Percentiles rank a stretch among this genome's conserved stretches.
Evolutionary conservation across 1,140 invertebrate genomes (phyloP).

Genomic region (Lucilia cuprina): DNA sequence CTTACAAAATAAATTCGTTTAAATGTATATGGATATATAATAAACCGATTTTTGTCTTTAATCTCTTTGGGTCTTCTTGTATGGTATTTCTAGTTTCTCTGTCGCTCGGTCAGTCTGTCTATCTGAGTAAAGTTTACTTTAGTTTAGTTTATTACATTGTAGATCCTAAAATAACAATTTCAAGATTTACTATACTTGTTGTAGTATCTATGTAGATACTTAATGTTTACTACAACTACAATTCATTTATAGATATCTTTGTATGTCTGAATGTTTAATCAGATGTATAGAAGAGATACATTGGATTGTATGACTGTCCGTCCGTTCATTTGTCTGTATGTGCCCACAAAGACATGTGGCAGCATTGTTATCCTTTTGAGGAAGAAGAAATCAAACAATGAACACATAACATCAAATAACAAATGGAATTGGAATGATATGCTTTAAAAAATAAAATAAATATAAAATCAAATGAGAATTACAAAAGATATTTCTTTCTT

Average conservation of each 20-base stretch:
- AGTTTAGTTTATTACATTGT: conserved; percentile 10
- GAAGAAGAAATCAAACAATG: neutral
- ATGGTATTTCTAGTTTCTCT: neutral
- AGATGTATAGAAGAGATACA: too few species aligned
- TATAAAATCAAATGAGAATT: neutral
- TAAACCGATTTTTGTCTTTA: neutral
- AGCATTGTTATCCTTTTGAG: conserved; percentile 11
- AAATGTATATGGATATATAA: neutral
- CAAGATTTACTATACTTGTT: neutral
- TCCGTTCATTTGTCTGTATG: neutral
- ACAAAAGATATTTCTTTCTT: too few species aligned
- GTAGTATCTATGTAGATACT: neutral
- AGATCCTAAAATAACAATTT: conserved; percentile 15
- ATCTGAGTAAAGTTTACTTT: neutral
- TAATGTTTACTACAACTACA: neutral
- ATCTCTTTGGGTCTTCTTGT: neutral
- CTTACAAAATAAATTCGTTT: too few species aligned
- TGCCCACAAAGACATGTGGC: neutral
- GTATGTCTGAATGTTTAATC: too few species aligned
- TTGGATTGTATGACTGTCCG: neutral
- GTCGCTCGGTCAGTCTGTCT: neutral
- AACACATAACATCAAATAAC: conserved; percentile 12
- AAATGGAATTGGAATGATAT: neutral
- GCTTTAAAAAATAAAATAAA: neutral
- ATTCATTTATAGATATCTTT: too few species aligned